Evolutionary conservation across 2,888 invertebrate species (phyloP).

Genomic region (Incurvaria masculella): DNA sequence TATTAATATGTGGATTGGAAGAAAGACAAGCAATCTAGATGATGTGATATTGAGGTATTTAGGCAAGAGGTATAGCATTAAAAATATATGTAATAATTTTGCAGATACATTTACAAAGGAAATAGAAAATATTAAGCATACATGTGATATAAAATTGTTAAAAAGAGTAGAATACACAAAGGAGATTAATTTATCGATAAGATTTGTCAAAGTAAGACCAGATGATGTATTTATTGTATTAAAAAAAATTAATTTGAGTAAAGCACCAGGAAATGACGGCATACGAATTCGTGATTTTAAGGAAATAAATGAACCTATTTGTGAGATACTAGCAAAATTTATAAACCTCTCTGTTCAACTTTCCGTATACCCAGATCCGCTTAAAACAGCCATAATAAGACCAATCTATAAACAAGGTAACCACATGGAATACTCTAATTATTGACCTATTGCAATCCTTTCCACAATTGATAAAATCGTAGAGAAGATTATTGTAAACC

Average conservation of each 20-base stretch:
- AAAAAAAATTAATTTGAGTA: neutral
- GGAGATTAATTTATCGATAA: neutral
- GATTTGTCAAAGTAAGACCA: neutral
- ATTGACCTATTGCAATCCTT: constrained; percentile 2
- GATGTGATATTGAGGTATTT: neutral
- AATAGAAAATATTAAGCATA: constrained; percentile 2
- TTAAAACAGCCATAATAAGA: neutral
- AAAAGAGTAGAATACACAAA: neutral
- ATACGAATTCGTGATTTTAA: neutral
- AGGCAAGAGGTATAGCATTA: neutral
- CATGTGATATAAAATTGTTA: neutral
- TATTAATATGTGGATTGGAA: neutral
- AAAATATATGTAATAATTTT: neutral
- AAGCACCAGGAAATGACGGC: neutral
- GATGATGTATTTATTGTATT: no score
- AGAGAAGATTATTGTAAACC: no score
- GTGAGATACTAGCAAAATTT: no score
- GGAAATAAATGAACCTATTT: neutral
- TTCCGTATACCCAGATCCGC: no score
- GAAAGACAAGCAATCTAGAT: neutral
- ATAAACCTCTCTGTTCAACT: no score
- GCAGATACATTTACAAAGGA: constrained; percentile 1
- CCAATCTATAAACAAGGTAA: no score
- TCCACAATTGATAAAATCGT: no score
- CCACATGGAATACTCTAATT: constrained; percentile 1